Percentiles rank a stretch among this genome's conserved stretches.
phyloP scores from a whole-genome alignment of 2,113 vertebrate genomes.

The Indicator indicator region DNA sequence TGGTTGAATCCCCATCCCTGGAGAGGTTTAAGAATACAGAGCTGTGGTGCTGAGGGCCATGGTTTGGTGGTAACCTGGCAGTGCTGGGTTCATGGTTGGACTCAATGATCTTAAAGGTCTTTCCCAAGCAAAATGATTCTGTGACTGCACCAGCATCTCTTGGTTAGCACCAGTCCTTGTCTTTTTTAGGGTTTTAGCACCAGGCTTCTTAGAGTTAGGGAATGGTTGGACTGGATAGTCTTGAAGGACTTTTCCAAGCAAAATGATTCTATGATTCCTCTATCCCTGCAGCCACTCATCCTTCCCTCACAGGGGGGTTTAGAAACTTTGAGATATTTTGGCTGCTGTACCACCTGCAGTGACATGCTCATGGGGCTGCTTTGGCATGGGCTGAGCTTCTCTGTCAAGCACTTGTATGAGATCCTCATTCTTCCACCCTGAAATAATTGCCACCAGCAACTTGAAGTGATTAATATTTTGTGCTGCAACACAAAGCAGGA shows the following conservation, averaged over 20 bases:
- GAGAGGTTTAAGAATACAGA: too few relatives aligned
- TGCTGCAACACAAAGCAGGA: rapidly evolving
- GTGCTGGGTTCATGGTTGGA: too few relatives aligned
- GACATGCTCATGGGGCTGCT: rapidly evolving
- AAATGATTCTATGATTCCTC: background rate
- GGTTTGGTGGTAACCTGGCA: too few relatives aligned
- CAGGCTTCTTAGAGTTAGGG: too few relatives aligned
- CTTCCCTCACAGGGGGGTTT: background rate
- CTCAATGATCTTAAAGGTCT: too few relatives aligned
- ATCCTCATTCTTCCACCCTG: rapidly evolving
- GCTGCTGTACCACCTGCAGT: background rate
- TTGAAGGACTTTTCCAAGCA: too few relatives aligned
- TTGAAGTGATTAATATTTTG: background rate
- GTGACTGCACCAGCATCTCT: rapidly evolving
- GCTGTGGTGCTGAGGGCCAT: too few relatives aligned
- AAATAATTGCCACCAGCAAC: rapidly evolving
- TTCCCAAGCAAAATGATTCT: too few relatives aligned
- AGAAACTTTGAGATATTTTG: background rate
- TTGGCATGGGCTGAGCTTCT: background rate
- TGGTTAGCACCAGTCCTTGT: rapidly evolving
- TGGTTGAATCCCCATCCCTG: too few relatives aligned
- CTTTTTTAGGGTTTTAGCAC: too few relatives aligned
- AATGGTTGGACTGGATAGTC: too few relatives aligned
- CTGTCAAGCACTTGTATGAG: rapidly evolving
- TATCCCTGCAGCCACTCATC: rapidly evolving